These are phyloP conservation scores for Tetramorium parvispinum DNA, from an alignment of 1,140 invertebrate genomes.

Conservation along the genomic window DNA sequence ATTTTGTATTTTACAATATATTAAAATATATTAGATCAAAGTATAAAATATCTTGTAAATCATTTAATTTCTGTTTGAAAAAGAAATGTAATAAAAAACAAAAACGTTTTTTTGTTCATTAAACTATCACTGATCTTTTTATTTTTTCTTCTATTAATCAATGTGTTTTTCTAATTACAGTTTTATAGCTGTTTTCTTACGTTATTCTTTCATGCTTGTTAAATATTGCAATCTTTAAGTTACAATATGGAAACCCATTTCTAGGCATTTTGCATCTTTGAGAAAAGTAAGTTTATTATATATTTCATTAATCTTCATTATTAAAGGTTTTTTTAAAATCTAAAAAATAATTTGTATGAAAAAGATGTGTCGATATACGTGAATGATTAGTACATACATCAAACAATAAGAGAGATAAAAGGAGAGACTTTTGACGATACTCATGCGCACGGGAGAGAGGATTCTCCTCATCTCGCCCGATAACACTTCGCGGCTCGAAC, in stretches of 20 bases:
- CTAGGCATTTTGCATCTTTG: no score
- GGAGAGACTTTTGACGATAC: background rate
- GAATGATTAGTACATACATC: background rate
- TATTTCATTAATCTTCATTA: background rate
- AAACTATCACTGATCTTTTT: background rate
- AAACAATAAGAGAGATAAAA: background rate
- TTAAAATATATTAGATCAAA: no score
- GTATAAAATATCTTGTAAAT: background rate
- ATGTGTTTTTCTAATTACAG: background rate
- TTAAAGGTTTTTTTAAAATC: background rate
- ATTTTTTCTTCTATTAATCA: no score
- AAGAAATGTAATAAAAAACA: background rate
- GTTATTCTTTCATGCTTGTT: background rate
- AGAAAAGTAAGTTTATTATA: background rate
- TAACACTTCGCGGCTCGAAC: background rate
- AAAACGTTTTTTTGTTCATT: background rate
- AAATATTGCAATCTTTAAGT: background rate
- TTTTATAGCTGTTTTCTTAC: background rate
- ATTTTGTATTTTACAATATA: no score
- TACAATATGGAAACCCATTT: background rate
- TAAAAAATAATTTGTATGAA: background rate
- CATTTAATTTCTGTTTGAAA: background rate
- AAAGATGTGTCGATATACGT: background rate
- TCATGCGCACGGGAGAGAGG: slow-evolving; percentile 44
- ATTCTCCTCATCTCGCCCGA: background rate